Conservation (phyloP, 2,888 invertebrate species). For the Amblyjoppa fuscipennis region DNA sequence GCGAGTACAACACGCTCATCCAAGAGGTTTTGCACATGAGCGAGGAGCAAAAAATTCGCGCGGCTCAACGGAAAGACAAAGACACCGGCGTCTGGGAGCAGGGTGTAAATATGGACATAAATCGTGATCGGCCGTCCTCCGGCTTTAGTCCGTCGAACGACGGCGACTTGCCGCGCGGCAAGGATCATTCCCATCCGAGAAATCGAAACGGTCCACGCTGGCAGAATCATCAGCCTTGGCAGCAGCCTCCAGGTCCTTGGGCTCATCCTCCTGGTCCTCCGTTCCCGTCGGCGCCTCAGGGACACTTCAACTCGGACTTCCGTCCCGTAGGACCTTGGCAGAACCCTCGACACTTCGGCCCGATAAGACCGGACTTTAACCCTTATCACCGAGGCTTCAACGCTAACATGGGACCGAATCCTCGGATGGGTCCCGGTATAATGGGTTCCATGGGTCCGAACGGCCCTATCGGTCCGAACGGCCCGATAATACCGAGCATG, state of each 20-base stretch:
- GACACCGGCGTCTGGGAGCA: constrained; percentile 86
- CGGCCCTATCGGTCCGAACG: constrained; percentile 69
- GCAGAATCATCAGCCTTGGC: constrained; percentile 81
- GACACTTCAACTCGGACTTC: constrained; percentile 80
- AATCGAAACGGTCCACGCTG: constrained; percentile 79
- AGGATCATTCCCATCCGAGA: constrained; percentile 82
- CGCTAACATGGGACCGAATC: constrained; percentile 77
- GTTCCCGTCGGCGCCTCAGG: constrained; percentile 81
- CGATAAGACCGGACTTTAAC: constrained; percentile 81
- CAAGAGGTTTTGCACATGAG: constrained; percentile 92
- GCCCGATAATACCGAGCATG: constrained; percentile 77
- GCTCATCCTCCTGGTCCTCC: constrained; percentile 82
- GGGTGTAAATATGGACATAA: constrained; percentile 74
- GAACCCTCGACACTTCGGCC: constrained; percentile 81
- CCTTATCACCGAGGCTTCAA: constrained; percentile 80
- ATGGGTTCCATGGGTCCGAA: constrained; percentile 73
- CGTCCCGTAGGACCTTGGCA: constrained; percentile 83
- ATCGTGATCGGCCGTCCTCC: constrained; percentile 73
- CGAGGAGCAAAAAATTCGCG: constrained; percentile 91
- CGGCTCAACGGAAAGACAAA: constrained; percentile 91
- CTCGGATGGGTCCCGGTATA: constrained; percentile 78
- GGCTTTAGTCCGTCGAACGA: constrained; percentile 80
- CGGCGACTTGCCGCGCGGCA: constrained; percentile 82
- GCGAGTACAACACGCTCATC: constrained; percentile 91
- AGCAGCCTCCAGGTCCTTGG: constrained; percentile 75